Conservation (phyloP, 2,888 invertebrate genomes). For the Argyresthia albistria region DNA sequence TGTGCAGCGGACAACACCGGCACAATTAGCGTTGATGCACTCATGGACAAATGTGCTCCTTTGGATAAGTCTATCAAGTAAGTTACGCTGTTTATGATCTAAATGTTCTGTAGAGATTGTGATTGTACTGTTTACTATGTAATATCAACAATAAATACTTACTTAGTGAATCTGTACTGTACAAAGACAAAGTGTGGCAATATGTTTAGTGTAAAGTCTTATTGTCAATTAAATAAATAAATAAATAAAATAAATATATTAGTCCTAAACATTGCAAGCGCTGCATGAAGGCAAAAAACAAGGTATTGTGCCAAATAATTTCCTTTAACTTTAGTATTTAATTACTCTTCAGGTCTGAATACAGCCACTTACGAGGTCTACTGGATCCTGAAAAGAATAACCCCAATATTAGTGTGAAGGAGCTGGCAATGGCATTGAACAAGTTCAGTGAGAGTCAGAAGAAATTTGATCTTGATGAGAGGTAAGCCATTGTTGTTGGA, state of each 20-base stretch:
- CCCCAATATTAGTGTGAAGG: conserved; percentile 48
- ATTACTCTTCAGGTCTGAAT: conserved; percentile 36
- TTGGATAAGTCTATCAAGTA: conserved; percentile 59
- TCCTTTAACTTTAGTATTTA: neutral
- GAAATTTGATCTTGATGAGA: conserved; percentile 57
- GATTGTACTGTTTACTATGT: too few species aligned
- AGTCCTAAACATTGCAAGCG: too few species aligned
- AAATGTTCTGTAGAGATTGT: too few species aligned
- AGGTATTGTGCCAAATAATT: too few species aligned
- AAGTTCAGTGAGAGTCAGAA: conserved; percentile 54
- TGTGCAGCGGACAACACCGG: conserved; percentile 46
- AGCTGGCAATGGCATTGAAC: conserved; percentile 42
- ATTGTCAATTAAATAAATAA: too few species aligned
- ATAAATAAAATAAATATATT: neutral
- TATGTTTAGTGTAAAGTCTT: too few species aligned
- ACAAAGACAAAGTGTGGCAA: too few species aligned
- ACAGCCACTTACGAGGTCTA: conserved; percentile 41
- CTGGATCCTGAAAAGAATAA: conserved; percentile 52
- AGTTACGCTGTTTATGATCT: too few species aligned
- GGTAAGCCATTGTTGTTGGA: conserved; percentile 22
- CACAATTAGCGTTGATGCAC: conserved; percentile 42
- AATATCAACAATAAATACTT: too few species aligned
- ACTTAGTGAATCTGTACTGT: too few species aligned
- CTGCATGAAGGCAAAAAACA: too few species aligned
- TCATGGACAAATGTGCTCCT: conserved; percentile 60